Evolutionary conservation across 2,888 invertebrate species (phyloP).

Genomic region (Thysanoteuthis rhombus): DNA sequence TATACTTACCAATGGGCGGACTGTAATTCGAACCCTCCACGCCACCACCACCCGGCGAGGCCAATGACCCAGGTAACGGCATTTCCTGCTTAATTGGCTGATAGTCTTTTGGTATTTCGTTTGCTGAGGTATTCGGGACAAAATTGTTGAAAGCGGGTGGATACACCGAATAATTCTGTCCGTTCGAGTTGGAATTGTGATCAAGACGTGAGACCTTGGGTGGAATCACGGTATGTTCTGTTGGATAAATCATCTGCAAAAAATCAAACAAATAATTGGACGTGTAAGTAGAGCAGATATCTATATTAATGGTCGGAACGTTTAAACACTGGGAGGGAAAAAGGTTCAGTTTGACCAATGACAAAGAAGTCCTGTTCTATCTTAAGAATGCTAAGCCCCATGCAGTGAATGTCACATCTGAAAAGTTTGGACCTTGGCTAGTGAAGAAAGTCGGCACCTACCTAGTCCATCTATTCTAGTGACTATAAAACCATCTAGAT

Average conservation of each 20-base stretch:
- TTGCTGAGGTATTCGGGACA: slow-evolving; percentile 19
- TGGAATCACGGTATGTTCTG: slow-evolving; percentile 20
- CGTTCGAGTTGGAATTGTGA: slow-evolving; percentile 14
- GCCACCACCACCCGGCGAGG: slow-evolving; percentile 17
- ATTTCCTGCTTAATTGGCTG: slow-evolving; percentile 22
- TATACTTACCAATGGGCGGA: slow-evolving; percentile 23
- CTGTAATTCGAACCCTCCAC: slow-evolving; percentile 30
- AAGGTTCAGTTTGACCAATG: too few species aligned
- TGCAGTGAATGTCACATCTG: too few species aligned
- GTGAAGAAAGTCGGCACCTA: too few species aligned
- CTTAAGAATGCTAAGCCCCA: too few species aligned
- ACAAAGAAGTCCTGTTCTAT: too few species aligned
- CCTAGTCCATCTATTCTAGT: too few species aligned
- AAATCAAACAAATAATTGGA: neutral
- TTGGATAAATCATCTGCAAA: slow-evolving; percentile 19
- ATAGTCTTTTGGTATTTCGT: slow-evolving; percentile 27
- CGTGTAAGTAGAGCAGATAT: neutral
- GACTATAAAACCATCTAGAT: too few species aligned
- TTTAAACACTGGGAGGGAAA: too few species aligned
- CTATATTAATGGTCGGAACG: too few species aligned
- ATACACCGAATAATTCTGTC: slow-evolving; percentile 29
- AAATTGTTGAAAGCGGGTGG: slow-evolving; percentile 20
- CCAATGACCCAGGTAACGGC: slow-evolving; percentile 25
- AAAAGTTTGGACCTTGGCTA: too few species aligned
- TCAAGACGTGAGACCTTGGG: slow-evolving; percentile 13